Conservation (phyloP, 2,797 vertebrate species). For the Fistularia commersonii region DNA sequence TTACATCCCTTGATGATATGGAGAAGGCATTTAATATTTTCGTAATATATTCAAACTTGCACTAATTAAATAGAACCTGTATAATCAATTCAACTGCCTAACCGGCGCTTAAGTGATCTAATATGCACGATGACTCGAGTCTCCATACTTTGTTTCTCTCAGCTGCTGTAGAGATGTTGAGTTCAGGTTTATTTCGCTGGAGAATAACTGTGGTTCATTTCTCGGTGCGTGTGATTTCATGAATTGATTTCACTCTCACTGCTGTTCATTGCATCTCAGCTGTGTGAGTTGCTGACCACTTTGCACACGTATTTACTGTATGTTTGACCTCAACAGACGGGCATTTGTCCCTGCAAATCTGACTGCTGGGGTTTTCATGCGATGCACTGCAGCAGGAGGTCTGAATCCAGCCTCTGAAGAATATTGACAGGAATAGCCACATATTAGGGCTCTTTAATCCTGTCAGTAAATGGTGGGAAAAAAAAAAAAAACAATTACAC, state of each 20-base stretch:
- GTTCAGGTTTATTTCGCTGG: constrained; percentile 33
- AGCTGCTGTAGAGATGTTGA: constrained; percentile 16
- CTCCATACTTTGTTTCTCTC: constrained; percentile 36
- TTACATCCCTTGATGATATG: constrained; percentile 58
- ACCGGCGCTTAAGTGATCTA: constrained; percentile 61
- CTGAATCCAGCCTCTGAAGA: constrained; percentile 14
- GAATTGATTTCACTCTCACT: constrained; percentile 33
- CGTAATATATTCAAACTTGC: constrained; percentile 72
- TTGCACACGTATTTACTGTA: constrained; percentile 11
- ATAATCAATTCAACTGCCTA: constrained; percentile 73
- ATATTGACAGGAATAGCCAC: constrained; percentile 4
- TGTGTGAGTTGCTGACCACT: constrained; percentile 17
- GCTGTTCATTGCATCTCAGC: constrained; percentile 31
- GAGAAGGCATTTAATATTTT: constrained; percentile 65
- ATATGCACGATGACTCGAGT: constrained; percentile 60
- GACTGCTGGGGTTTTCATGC: constrained; percentile 7
- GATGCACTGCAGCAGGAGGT: constrained; percentile 16
- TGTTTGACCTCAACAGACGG: constrained; percentile 23
- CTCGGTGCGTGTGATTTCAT: constrained; percentile 15
- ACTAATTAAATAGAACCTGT: constrained; percentile 71
- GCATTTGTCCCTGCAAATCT: constrained; percentile 8
- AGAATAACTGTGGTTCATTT: constrained; percentile 30
- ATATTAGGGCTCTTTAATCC: too few relatives aligned
- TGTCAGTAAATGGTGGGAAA: too few relatives aligned
- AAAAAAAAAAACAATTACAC: too few relatives aligned